Conservation (phyloP, 2,888 invertebrate genomes). For the Eumacrocentrus americanus region DNA sequence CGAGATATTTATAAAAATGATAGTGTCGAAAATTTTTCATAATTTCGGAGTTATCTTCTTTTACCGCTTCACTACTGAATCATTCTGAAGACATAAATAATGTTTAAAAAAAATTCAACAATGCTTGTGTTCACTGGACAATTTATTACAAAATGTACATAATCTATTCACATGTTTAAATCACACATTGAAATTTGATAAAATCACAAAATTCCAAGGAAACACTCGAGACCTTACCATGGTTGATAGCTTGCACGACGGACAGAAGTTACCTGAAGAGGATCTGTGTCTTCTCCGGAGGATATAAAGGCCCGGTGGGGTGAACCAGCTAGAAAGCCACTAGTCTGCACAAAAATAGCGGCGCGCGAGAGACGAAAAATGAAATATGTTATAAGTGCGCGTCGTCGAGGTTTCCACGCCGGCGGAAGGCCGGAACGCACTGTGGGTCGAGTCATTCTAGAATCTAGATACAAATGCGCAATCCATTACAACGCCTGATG, state of each 20-base stretch:
- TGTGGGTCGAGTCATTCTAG: background rate
- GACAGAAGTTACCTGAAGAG: conserved; percentile 56
- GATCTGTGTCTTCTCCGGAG: conserved; percentile 45
- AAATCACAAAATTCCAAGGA: background rate
- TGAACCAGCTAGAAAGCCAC: conserved; percentile 60
- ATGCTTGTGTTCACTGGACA: background rate
- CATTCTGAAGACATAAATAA: too few species aligned
- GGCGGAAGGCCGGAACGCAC: conserved; percentile 21
- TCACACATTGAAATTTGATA: background rate
- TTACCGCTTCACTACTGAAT: too few species aligned
- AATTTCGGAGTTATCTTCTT: too few species aligned
- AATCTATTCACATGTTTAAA: background rate
- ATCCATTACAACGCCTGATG: conserved; percentile 15
- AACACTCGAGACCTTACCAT: conserved; percentile 52
- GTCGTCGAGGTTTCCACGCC: conserved; percentile 36
- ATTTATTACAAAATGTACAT: too few species aligned
- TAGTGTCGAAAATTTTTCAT: too few species aligned
- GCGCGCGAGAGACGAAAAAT: conserved; percentile 53
- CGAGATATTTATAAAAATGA: too few species aligned
- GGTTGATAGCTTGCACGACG: conserved; percentile 50
- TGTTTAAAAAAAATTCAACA: too few species aligned
- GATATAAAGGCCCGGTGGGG: conserved; percentile 54
- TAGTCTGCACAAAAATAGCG: conserved; percentile 55
- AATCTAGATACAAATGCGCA: conserved; percentile 5
- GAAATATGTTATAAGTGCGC: conserved; percentile 60